Conservation (phyloP, 2,113 vertebrate genomes). For the Macrotus californicus region DNA sequence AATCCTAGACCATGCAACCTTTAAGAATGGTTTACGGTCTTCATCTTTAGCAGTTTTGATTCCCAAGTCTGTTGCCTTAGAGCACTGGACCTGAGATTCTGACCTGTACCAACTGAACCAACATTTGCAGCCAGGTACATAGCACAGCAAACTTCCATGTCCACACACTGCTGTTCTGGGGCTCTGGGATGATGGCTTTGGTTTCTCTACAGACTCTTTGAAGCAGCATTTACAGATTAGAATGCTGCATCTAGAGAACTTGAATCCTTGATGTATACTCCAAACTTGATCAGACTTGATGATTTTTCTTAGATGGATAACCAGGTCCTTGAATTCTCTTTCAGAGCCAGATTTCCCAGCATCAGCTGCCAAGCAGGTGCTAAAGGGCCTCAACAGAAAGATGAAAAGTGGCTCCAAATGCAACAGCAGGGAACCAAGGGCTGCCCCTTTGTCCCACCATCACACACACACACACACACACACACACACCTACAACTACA, state of each 20-base stretch:
- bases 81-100: slow-evolving; percentile 83
- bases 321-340: slow-evolving; percentile 82
- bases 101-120: slow-evolving; percentile 83
- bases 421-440: slow-evolving; percentile 82
- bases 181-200: slow-evolving; percentile 82
- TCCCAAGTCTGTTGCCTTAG: slow-evolving; percentile 81
- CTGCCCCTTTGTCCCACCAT: slow-evolving; percentile 58
- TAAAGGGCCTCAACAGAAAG: slow-evolving; percentile 82
- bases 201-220: slow-evolving; percentile 83
- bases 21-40: slow-evolving; percentile 83
- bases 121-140: slow-evolving; percentile 77
- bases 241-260: slow-evolving; percentile 82
- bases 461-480: not conserved
- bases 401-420: slow-evolving; percentile 82
- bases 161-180: slow-evolving; percentile 78
- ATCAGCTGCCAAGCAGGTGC: slow-evolving; percentile 80
- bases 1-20: slow-evolving; percentile 80
- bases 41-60: slow-evolving; percentile 80
- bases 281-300: slow-evolving; percentile 78
- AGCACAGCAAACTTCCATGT: slow-evolving; percentile 82
- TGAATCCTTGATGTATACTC: slow-evolving; percentile 81
- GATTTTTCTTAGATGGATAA: slow-evolving; percentile 82
- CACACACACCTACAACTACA: not conserved
- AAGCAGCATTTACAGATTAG: slow-evolving; percentile 80
- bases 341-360: slow-evolving; percentile 78